A percentile compares a stretch with the other conserved stretches of the same genome.
Conservation (phyloP, 2,797 vertebrate species). For the Tolypeutes matacus region DNA sequence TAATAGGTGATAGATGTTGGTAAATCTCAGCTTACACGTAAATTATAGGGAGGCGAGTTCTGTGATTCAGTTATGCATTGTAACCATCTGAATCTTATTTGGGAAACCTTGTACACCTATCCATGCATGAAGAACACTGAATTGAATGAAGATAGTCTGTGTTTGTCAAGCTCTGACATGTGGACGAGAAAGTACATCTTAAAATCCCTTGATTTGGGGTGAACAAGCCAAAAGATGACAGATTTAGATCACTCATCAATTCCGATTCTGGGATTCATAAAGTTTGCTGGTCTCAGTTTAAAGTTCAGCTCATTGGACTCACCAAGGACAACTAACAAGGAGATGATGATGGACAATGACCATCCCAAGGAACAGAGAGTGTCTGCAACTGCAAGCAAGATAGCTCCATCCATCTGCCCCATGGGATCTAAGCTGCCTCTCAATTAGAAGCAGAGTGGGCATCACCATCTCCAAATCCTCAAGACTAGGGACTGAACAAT, state of each 20-base stretch:
- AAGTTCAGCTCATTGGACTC: too few species aligned
- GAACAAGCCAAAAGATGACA: not conserved
- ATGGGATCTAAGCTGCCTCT: too few species aligned
- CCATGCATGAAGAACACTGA: not conserved
- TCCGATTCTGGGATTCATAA: not conserved
- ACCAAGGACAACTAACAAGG: too few species aligned
- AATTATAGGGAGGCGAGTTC: accelerated
- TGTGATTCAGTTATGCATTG: accelerated
- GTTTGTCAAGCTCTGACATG: not conserved
- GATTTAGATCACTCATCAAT: not conserved
- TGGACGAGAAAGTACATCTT: not conserved
- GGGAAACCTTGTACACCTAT: not conserved
- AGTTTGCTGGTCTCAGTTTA: not conserved
- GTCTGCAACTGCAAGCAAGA: too few species aligned
- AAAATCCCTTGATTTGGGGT: not conserved
- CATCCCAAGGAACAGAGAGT: too few species aligned
- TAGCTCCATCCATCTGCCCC: too few species aligned
- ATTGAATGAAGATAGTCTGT: not conserved
- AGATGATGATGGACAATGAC: too few species aligned
- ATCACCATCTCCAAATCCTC: too few species aligned
- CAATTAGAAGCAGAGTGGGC: too few species aligned
- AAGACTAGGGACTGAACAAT: too few species aligned
- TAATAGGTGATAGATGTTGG: not conserved
- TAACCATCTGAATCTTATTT: not conserved
- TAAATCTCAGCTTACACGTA: not conserved